Conservation (phyloP, 2,797 vertebrate genomes). For the Scleropages formosus region DNA sequence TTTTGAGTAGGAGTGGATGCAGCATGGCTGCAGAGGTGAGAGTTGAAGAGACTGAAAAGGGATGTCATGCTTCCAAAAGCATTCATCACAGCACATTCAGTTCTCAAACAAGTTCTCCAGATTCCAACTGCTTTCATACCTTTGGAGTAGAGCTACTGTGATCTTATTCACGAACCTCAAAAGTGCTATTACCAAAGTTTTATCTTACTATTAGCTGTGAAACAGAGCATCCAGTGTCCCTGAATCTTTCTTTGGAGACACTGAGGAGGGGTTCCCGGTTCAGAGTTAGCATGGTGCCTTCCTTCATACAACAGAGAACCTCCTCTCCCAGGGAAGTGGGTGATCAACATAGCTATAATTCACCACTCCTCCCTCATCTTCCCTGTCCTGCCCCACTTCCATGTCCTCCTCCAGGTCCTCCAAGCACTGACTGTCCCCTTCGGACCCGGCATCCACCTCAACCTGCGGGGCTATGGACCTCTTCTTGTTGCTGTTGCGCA, state of each 20-base stretch:
- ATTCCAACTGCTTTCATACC: neutral
- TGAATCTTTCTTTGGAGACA: neutral
- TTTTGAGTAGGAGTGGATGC: constrained; percentile 8
- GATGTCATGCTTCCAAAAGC: constrained; percentile 20
- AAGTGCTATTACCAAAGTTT: neutral
- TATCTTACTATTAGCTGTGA: neutral
- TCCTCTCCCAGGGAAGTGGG: constrained; percentile 33
- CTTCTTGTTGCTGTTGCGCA: constrained; percentile 78
- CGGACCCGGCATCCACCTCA: constrained; percentile 41
- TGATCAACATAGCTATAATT: constrained; percentile 70
- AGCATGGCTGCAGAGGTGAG: neutral
- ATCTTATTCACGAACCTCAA: neutral
- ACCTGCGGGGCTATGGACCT: constrained; percentile 41
- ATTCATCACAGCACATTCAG: neutral
- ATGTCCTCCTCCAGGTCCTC: constrained; percentile 44
- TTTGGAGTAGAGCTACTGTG: neutral
- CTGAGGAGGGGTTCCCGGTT: neutral
- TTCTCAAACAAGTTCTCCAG: neutral
- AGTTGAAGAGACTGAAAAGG: neutral
- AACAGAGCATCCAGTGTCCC: neutral
- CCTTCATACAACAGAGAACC: constrained; percentile 34
- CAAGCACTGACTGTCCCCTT: constrained; percentile 51
- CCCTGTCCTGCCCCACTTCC: constrained; percentile 42
- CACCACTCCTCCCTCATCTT: constrained; percentile 58
- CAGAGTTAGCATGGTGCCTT: constrained; percentile 46